These are phyloP conservation scores for Equus przewalskii DNA, from an alignment of 2,113 vertebrate species.

Conservation along the genomic window DNA sequence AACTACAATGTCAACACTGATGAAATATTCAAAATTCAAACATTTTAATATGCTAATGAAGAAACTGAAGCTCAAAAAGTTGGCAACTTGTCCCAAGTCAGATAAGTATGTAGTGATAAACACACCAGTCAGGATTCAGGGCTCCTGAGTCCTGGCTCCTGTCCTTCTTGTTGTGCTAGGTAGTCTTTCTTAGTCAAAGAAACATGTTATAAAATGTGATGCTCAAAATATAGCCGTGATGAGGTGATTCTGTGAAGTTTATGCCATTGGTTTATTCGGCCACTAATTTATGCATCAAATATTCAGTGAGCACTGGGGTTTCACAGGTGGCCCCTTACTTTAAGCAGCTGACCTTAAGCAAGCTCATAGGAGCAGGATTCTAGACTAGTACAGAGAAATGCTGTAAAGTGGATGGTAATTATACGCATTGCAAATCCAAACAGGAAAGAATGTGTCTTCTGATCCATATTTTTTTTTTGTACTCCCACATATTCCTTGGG, in stretches of 20 bases:
- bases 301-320: neutral
- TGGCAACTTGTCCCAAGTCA: neutral
- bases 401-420: neutral
- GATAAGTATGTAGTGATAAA: neutral
- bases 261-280: neutral
- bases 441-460: neutral
- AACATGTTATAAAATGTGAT: neutral
- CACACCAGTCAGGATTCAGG: neutral
- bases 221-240: neutral
- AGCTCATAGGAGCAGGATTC: neutral
- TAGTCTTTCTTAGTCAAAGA: neutral
- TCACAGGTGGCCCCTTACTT: neutral
- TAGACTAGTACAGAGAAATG: constrained; percentile 5
- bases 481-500: neutral
- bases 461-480: neutral
- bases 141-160: neutral
- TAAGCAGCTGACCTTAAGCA: neutral
- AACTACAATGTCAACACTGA: neutral
- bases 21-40: neutral
- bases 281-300: neutral
- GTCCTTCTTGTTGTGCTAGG: neutral
- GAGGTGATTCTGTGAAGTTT: neutral
- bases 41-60: neutral
- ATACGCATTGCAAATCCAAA: neutral
- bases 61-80: neutral